Evolutionary conservation across 2,888 invertebrate genomes (phyloP).

Genomic region (Dolichomitus sp.): DNA sequence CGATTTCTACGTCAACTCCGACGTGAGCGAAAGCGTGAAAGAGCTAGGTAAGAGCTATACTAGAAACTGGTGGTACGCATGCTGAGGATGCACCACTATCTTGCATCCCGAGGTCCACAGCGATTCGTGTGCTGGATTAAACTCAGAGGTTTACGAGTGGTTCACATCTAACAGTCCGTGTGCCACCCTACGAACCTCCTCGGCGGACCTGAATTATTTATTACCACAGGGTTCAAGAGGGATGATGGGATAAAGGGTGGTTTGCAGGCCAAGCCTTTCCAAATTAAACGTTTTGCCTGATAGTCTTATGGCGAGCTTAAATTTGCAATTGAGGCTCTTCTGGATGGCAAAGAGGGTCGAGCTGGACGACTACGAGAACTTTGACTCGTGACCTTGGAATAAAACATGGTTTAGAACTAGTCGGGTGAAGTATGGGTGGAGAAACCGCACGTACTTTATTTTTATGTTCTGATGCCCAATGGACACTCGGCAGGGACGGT

Average conservation of each 20-base stretch:
- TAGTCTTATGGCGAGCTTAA: conserved; percentile 60
- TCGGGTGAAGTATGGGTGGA: conserved; percentile 8
- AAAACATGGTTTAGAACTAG: conserved; percentile 29
- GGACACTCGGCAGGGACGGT: conserved; percentile 9
- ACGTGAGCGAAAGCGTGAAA: conserved; percentile 49
- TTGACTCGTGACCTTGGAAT: conserved; percentile 46
- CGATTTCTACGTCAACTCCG: conserved; percentile 62
- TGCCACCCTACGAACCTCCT: conserved; percentile 48
- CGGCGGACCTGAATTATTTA: conserved; percentile 68
- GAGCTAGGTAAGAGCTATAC: conserved; percentile 29
- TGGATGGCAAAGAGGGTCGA: conserved; percentile 31
- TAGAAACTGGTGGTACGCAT: conserved; percentile 40
- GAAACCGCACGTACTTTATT: conserved; percentile 36
- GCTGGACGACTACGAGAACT: conserved; percentile 31
- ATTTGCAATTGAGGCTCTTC: conserved; percentile 56
- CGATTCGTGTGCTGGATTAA: conserved; percentile 67
- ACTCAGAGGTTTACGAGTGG: conserved; percentile 64
- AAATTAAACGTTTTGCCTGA: conserved; percentile 69
- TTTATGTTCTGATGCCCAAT: conserved; percentile 36
- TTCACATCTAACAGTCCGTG: conserved; percentile 60
- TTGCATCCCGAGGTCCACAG: conserved; percentile 29
- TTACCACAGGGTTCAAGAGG: conserved; percentile 62
- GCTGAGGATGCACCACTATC: conserved; percentile 40
- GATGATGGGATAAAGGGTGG: conserved; percentile 66
- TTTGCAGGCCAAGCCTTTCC: conserved; percentile 62